Evolutionary conservation across 2,113 vertebrate species (phyloP).

Genomic region (Myanophis thanlyinensis): DNA sequence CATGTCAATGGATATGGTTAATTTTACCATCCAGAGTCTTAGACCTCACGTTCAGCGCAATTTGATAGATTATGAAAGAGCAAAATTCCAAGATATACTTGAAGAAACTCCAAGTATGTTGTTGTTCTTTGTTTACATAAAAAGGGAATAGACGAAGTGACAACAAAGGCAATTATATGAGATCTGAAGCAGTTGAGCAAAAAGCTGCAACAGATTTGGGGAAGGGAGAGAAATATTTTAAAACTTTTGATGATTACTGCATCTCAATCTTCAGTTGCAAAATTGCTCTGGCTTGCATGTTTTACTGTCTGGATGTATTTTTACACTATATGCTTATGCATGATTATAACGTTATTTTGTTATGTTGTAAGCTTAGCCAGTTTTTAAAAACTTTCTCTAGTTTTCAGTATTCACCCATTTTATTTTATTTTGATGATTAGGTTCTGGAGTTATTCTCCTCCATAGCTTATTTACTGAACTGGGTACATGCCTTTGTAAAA

Average conservation of each 20-base stretch:
- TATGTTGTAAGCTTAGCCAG: not conserved
- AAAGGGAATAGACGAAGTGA: not conserved
- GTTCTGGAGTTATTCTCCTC: not conserved
- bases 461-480: not conserved
- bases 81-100: constrained; percentile 88
- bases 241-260: not conserved
- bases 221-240: not conserved
- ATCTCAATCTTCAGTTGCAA: not conserved
- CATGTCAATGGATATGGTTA: constrained; percentile 88
- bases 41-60: constrained; percentile 82
- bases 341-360: not conserved
- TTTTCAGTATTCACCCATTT: not conserved
- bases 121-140: constrained; percentile 53
- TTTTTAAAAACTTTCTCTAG: not conserved
- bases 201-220: not conserved
- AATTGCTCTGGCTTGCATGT: not conserved
- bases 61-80: constrained; percentile 87
- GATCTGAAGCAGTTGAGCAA: not conserved
- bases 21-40: constrained; percentile 79
- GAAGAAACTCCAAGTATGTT: constrained; percentile 88
- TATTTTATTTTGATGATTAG: not conserved
- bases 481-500: not conserved
- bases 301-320: not conserved
- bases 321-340: too few species aligned
- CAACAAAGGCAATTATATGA: not conserved